Conservation (phyloP, 2,797 vertebrate genomes). For the Tragopan temminckii region DNA sequence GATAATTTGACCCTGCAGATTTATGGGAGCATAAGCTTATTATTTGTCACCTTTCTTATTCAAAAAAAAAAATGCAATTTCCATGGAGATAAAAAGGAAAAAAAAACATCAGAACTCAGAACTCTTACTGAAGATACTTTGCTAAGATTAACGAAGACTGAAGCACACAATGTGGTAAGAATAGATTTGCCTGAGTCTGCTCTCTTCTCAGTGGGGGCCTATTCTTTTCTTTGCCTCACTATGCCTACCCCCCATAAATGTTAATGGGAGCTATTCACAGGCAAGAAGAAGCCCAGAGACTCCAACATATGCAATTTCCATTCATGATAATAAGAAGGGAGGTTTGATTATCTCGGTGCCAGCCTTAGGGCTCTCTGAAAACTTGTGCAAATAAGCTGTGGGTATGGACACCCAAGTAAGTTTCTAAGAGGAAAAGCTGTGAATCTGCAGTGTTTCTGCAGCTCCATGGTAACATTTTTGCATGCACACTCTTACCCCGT, state of each 20-base stretch:
- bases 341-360: conserved; percentile 12
- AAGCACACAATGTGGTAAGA: conserved; percentile 71
- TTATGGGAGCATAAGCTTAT: conserved; percentile 45
- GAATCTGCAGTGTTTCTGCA: background rate
- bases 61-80: conserved; percentile 27
- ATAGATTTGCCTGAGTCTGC: conserved; percentile 70
- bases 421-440: conserved; percentile 30
- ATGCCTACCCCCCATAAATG: conserved; percentile 73
- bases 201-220: conserved; percentile 45
- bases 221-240: conserved; percentile 67
- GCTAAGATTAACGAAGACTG: conserved; percentile 74
- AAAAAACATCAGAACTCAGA: background rate
- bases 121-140: conserved; percentile 60
- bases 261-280: conserved; percentile 73
- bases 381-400: conserved; percentile 48
- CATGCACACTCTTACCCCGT: background rate
- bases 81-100: conserved; percentile 40
- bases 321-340: conserved; percentile 40
- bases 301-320: conserved; percentile 58
- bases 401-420: background rate
- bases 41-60: conserved; percentile 10
- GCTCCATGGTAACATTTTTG: conserved; percentile 63
- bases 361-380: conserved; percentile 21
- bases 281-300: conserved; percentile 61
- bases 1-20: conserved; percentile 32